Evolutionary conservation across 2,797 vertebrate genomes (phyloP), one percentile per base, ranked within the genome.

Genomic region (Dallia pectoralis): DNA sequence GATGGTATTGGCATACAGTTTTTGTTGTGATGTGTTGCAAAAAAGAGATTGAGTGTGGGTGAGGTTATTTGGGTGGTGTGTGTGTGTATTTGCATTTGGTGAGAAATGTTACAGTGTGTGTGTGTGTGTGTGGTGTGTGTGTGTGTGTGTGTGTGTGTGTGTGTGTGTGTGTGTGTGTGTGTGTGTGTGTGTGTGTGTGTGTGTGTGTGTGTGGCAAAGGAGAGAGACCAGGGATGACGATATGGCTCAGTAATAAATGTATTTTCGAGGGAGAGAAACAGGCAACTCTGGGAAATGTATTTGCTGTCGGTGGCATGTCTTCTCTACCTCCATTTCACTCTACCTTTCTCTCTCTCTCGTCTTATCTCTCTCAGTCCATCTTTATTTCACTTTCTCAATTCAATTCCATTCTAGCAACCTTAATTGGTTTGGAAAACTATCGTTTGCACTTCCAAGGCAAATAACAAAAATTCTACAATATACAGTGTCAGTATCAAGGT

Each of bases 291-390:
- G 66, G 65, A 27, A 67, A 44, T 67, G 27, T 25, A 33, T 25
- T 4, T 9, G n/a, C n/a, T 33, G 12, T 44, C 64, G 44, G 22
- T 25, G 27, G 27, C 25, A 4, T 29, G 4, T 27, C 29, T 32
- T 32, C 36, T 56, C 47, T 2, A 4, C 12, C 44, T 73, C 53
- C 32, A 62, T 4, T 40, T 59, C 61, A 0, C 56, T 75, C 71
- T 69, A 33, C 56, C 48, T 36, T 66, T 68, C 53, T 69, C 44
- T 62, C 47, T 67, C 69, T 72, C 48, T n/a, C 48, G 36, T 70
- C 49, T 44, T 44, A 44, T 29, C 29, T 1, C 3, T 11, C 40
- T 44, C 71, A 14, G 12, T 27, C 53, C 32, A 47, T 69, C 0
- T 2, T 5, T 14, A 12, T 4, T 16, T 65, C 0, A 11, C 2